Percentiles rank a stretch among this genome's conserved stretches.
These are phyloP conservation scores for Cyrtorhinus lividipennis DNA, from an alignment of 1,140 invertebrate species.

Conservation along the genomic window DNA sequence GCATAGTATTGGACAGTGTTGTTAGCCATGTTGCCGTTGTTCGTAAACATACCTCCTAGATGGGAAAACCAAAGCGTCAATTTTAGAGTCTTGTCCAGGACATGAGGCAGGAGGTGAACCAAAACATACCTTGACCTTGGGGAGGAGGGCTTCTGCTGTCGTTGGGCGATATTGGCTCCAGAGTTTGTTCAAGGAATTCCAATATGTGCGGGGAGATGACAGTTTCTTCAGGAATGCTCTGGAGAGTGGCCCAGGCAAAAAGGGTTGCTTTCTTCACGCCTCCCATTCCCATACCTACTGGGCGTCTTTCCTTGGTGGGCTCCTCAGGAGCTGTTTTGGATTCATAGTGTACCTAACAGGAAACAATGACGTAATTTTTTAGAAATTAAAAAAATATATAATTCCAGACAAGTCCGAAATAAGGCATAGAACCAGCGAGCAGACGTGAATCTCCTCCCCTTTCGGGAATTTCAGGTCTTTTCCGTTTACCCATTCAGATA, in stretches of 20 bases:
- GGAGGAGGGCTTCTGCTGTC: constrained; percentile 18
- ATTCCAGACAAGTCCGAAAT: no score
- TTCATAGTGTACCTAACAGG: constrained; percentile 60
- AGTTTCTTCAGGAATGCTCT: constrained; percentile 90
- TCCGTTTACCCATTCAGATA: no score
- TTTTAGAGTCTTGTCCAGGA: neutral
- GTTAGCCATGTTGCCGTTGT: constrained; percentile 38
- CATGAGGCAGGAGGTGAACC: neutral
- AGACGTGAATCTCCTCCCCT: no score
- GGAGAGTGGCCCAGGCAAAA: constrained; percentile 89
- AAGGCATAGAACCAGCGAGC: no score
- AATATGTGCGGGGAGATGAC: constrained; percentile 85
- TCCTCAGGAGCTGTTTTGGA: constrained; percentile 45
- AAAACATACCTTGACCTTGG: neutral
- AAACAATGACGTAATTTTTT: neutral
- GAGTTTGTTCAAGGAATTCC: constrained; percentile 85
- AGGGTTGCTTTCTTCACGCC: constrained; percentile 79
- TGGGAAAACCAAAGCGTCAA: neutral
- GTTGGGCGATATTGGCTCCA: constrained; percentile 73
- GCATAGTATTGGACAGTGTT: constrained; percentile 39
- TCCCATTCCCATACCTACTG: constrained; percentile 38
- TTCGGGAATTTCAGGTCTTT: no score
- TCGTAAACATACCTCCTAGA: constrained; percentile 4
- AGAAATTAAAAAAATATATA: neutral
- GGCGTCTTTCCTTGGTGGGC: constrained; percentile 20